These are phyloP conservation scores for Sarcophaga variegata DNA, from an alignment of 2,888 invertebrate species.

Conservation along the genomic window DNA sequence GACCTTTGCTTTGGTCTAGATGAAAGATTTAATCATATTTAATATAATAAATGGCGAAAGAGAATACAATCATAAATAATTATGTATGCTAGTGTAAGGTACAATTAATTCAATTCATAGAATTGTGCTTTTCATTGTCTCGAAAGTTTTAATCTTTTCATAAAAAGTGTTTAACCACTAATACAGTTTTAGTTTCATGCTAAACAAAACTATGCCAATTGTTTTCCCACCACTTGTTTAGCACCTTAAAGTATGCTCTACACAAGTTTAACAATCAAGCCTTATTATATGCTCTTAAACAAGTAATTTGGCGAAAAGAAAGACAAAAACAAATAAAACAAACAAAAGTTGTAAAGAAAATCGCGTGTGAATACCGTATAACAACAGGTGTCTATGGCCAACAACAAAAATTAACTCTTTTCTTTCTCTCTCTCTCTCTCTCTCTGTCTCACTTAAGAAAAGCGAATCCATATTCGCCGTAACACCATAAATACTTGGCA, in stretches of 20 bases:
- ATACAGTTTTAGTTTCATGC: neutral
- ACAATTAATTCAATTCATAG: no score
- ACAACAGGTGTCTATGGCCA: constrained; percentile 61
- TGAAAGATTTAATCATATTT: no score
- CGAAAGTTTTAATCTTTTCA: neutral
- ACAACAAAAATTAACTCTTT: neutral
- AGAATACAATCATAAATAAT: no score
- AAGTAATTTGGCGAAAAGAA: constrained; percentile 12
- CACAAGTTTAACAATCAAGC: constrained; percentile 13
- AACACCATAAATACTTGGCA: neutral
- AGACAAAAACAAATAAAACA: neutral
- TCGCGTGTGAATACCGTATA: constrained; percentile 59
- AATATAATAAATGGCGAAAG: no score
- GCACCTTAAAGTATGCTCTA: constrained; percentile 47
- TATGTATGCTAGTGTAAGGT: neutral
- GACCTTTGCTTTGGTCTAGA: no score
- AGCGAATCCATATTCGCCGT: constrained; percentile 48
- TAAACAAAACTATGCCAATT: constrained; percentile 7
- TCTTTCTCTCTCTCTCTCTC: no score
- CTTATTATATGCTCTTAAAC: constrained; percentile 29
- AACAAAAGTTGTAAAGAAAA: constrained; percentile 27
- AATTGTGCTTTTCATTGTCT: neutral
- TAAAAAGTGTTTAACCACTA: neutral
- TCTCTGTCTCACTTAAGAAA: neutral
- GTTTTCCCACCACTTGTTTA: neutral